Base-by-base conservation (phyloP, 1,140 invertebrate species). In the Heliothis subflexa region DNA sequence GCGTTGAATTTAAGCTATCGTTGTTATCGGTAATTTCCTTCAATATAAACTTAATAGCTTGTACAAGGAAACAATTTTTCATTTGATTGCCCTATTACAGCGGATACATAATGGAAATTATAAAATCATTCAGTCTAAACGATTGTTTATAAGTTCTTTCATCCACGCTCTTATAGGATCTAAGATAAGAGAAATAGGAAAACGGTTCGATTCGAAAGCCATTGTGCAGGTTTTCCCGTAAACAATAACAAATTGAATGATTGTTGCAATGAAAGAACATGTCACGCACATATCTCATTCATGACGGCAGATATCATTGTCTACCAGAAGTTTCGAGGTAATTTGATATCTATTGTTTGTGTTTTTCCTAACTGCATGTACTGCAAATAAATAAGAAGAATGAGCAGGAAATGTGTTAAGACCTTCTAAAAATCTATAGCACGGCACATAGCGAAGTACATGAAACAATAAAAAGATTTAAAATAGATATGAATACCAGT, bases 71-170 rank as follows among this genome's bases (percentile, higher is more conserved):
- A 70, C 25, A 1, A 52, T 70, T 70, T 33, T 70, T 47, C 40
- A 66, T 50, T 70, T 70, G 45, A 70, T 70, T 70, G 18, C 16
- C n/a, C 16, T 16, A 50, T 78, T 47, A 77, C 25, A 55, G 61
- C 74, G 57, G 14, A 52, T 75, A 50, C 47, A 12, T 52, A 70
- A 70, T 70, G 45, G 47, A 66, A 66, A 66, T 66, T 66, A 66
- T 66, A 47, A 47, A 66, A 66, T 66, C 40, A 47, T 11, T 66
- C 62, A 47, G 13, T 47, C 40, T 47, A 1, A 10, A n/a, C 5
- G 28, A 12, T 64, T 45, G 1, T 3, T 45, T 14, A 13, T 10
- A 7, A 9, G 14, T 7, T 18, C 33, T 45, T 40, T 45, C n/a
- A 45, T 64, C 61, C 61, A n/a, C 33, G 18, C n/a, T 64, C 16